Percentiles rank a stretch among this genome's conserved stretches.
Evolutionary conservation across 2,113 vertebrate genomes (phyloP).

Genomic region (Microcebus jonahi): DNA sequence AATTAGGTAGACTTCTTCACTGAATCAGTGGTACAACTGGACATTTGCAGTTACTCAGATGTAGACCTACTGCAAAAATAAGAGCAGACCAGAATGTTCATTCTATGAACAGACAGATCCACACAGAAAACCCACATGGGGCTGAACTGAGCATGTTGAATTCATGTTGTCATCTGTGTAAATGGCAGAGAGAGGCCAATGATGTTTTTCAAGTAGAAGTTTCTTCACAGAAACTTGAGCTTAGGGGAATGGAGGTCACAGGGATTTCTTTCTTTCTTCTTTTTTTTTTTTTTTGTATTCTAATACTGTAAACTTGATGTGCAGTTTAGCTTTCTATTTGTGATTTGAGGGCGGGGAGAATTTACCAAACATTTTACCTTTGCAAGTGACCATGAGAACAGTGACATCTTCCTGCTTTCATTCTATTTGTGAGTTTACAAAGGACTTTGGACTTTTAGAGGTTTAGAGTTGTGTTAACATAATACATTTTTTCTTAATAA

Average conservation of each 20-base stretch:
- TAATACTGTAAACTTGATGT: background rate
- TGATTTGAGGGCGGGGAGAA: background rate
- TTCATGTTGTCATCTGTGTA: background rate
- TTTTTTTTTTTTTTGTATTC: background rate
- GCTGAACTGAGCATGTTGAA: background rate
- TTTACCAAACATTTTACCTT: conserved; percentile 26
- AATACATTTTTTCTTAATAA: conserved; percentile 11
- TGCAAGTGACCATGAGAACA: background rate
- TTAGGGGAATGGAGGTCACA: background rate
- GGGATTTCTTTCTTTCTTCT: background rate
- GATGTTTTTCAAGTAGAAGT: background rate
- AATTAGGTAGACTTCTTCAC: background rate
- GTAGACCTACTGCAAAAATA: background rate
- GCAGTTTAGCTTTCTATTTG: background rate
- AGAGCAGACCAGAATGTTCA: background rate
- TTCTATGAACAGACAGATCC: background rate
- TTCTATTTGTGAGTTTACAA: background rate
- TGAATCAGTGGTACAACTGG: background rate
- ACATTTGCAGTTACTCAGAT: background rate
- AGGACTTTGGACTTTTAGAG: background rate
- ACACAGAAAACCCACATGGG: background rate
- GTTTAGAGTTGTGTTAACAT: background rate
- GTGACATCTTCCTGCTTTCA: background rate
- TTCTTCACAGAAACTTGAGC: background rate
- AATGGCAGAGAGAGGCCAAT: background rate